Evolutionary conservation across 2,888 invertebrate species (phyloP).

Genomic region (Drosophila tripunctata): DNA sequence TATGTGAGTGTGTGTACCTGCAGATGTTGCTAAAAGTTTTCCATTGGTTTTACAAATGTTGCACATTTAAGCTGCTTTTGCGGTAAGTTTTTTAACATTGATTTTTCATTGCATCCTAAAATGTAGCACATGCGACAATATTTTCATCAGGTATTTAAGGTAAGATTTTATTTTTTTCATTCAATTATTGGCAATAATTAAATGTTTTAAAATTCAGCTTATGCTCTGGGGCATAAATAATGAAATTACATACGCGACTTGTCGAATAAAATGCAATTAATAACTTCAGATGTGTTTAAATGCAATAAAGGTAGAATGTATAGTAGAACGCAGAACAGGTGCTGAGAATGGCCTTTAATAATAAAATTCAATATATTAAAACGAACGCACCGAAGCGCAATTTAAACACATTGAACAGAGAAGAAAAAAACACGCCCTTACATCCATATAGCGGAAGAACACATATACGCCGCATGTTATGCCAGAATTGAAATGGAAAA

Average conservation of each 20-base stretch:
- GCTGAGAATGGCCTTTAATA: slow-evolving; percentile 48
- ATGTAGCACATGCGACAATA: no score
- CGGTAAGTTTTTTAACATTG: background rate
- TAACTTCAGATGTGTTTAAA: background rate
- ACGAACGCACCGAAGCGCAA: slow-evolving; percentile 11
- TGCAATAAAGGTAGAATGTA: no score
- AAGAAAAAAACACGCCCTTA: no score
- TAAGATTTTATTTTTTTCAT: background rate
- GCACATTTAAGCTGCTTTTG: slow-evolving; percentile 7
- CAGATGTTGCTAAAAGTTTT: background rate
- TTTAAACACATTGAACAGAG: slow-evolving; percentile 25
- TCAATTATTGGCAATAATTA: background rate
- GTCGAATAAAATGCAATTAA: slow-evolving; percentile 47
- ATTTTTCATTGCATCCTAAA: background rate
- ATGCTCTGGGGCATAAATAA: slow-evolving; percentile 35
- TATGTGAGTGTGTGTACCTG: background rate
- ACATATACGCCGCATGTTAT: slow-evolving; percentile 54
- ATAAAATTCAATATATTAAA: slow-evolving; percentile 44
- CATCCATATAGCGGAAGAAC: slow-evolving; percentile 8
- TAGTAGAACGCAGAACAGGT: slow-evolving; percentile 39
- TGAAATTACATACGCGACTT: slow-evolving; percentile 29
- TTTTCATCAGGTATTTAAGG: no score
- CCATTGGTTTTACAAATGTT: background rate
- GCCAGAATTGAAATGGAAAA: slow-evolving; percentile 30
- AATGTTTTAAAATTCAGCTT: background rate